Percentiles rank a stretch among this genome's conserved stretches.
These are phyloP conservation scores for Drosophila prostipennis DNA, from an alignment of 2,888 invertebrate species.

Conservation along the genomic window DNA sequence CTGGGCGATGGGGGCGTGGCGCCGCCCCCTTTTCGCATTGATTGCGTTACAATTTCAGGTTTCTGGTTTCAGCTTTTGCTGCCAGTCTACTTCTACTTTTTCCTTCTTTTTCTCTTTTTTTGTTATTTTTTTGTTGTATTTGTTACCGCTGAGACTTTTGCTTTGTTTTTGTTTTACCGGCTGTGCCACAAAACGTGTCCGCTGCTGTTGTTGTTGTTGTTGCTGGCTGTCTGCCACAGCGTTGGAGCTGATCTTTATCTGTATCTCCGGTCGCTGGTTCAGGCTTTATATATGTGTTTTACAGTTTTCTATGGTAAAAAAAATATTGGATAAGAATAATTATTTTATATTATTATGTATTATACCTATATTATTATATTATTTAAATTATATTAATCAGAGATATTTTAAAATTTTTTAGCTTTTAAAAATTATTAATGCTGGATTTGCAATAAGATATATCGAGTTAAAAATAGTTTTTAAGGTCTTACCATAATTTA, in stretches of 20 bases:
- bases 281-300: conserved; percentile 49
- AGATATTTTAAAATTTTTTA: no score
- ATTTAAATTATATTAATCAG: no score
- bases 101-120: conserved; percentile 9
- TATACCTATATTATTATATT: no score
- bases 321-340: no score
- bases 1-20: conserved; percentile 51
- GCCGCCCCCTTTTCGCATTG: conserved; percentile 70
- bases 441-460: no score
- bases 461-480: no score
- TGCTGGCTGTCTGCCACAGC: conserved; percentile 55
- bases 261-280: conserved; percentile 69
- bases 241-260: conserved; percentile 78
- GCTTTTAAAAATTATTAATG: no score
- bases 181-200: conserved; percentile 78
- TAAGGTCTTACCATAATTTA: no score
- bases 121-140: no score
- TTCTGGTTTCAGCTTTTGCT: conserved; percentile 50
- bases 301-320: neutral
- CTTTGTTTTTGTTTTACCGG: conserved; percentile 62
- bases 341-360: no score
- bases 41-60: conserved; percentile 81
- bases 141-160: conserved; percentile 17
- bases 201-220: conserved; percentile 49
- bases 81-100: conserved; percentile 64